Base-by-base conservation (phyloP, 1,140 invertebrate species). In the Sitodiplosis mosellana region DNA sequence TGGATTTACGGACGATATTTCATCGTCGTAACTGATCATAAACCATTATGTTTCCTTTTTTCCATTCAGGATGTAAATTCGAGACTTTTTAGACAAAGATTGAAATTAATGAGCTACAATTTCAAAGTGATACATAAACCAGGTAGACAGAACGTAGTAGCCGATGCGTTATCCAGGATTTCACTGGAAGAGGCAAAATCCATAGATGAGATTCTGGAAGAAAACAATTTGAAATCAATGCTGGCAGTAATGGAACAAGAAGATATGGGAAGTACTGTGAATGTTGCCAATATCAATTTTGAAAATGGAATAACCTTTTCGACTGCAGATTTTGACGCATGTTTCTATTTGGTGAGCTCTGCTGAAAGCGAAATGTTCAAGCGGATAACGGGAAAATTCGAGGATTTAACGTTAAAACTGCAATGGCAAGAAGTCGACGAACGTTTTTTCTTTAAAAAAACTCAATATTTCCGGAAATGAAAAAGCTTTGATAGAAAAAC, bases 41-140 rank as follows among this genome's bases (percentile, higher is more conserved):
- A 52, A 49, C 53, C 51, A 21, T 21, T 53, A 18, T 45, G 48
- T 51, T 68, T 61, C 56, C 52, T 74, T 34, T 56, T 57, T 45
- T 52, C 52, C 33, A 53, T 66, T 1, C 70, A 68, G 51, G 56
- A 61, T 20, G 46, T 53, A 2, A 59, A 55, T 43, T 49, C 48
- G 20, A 57, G 56, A 52, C 45, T 64, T 8, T 56, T 56, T 6
- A 45, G 58, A 47, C 60, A 56, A 55, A 51, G 52, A 43, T 44
- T 57, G 37, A 48, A 34, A 18, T 36, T 61, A 33, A 46, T 52
- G 36, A 58, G 60, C 47, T 57, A 54, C 48, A 49, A 61, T 15
- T 58, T 49, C 36, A 43, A 68, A 49, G 61, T 72, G 11, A 42
- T 54, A 14, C 61, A 72, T 50, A 61, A 64, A 55, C 27, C 56